Base-by-base conservation (phyloP, 2,113 vertebrate genomes). In the Paralichthys olivaceus region DNA sequence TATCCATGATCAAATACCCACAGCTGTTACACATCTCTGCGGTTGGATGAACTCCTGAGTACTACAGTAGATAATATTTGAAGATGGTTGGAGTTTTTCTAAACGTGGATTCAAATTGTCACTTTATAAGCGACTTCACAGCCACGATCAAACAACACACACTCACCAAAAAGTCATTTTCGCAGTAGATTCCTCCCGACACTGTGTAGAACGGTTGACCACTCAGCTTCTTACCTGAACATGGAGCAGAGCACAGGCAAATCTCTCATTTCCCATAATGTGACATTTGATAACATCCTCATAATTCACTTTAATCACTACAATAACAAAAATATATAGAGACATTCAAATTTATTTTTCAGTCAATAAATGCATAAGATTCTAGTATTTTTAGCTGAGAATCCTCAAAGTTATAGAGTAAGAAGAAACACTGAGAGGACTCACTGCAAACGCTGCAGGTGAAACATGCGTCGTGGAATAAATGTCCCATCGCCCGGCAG, bases 161-260 rank as follows among this genome's bases (percentile, higher is more conserved):
- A 93, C 95, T 95, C 91, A 98, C 97, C 95, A 96, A 91, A 91
- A 97, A 98, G 90, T 99, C 97, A 1, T 91, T 84, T 82, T 97
- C 96, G 77, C 97, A 97, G 74, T 96, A 98, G 61, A 97, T 95
- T 69, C 89, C 95, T 60, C 96, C 96, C 0, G 94, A 96, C 72
- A 96, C 92, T 65, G 95, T 94, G 85, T 96, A 98, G 89, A 98
- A 98, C 6, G 96, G 93, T 78, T 96, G 95, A 53, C 96, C 96
- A 75, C 91, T 94, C 72, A 97, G 93, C 60, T 92, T 94, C 88
- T 96, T 91, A 90, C 93, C 97, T 98, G 68, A 51, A 88, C 6
- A 59, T 25, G 20, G 68, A 59, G 74, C 5, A 73, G 49, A 32
- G 19, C 4, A 70, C 19, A 53, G 5, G 2, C 0, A 53, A n/a